A percentile compares a stretch with the other conserved stretches of the same genome.
Evolutionary conservation across 2,888 invertebrate species (phyloP).

Genomic region (Odontothrips loti): DNA sequence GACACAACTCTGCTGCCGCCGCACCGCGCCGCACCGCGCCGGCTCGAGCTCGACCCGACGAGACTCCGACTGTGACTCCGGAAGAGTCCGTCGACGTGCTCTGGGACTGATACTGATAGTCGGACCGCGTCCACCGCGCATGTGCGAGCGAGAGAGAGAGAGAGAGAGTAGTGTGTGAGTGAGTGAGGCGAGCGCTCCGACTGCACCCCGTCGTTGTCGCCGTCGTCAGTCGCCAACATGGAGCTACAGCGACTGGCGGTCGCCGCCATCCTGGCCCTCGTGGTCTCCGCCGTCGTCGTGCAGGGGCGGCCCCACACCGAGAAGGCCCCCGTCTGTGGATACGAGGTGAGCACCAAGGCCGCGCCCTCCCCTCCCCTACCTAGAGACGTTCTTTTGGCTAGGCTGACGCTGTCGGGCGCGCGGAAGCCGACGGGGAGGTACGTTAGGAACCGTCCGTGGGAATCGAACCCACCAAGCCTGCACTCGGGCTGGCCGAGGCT

Average conservation of each 20-base stretch:
- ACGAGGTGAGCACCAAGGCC: background rate
- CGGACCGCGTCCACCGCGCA: no score
- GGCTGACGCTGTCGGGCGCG: no score
- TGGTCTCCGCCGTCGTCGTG: background rate
- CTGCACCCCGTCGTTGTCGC: background rate
- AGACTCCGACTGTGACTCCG: background rate
- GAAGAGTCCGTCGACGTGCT: no score
- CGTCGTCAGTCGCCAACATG: background rate
- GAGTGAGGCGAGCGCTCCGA: background rate
- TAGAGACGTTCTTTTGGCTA: no score
- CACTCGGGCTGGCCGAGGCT: no score
- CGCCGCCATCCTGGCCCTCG: background rate
- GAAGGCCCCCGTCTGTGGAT: constrained; percentile 2
- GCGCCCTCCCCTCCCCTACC: no score
- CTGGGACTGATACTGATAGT: no score
- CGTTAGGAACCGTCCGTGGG: no score
- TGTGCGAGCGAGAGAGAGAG: background rate
- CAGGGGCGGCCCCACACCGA: background rate
- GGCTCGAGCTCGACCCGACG: background rate
- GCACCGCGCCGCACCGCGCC: background rate
- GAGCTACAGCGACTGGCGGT: background rate
- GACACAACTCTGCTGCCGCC: background rate
- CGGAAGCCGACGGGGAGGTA: no score
- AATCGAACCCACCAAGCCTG: no score
- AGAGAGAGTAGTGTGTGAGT: background rate